Percentiles rank a stretch among this genome's conserved stretches.
Evolutionary conservation across 1,140 invertebrate species (phyloP).

Genomic region (Maconellicoccus hirsutus): DNA sequence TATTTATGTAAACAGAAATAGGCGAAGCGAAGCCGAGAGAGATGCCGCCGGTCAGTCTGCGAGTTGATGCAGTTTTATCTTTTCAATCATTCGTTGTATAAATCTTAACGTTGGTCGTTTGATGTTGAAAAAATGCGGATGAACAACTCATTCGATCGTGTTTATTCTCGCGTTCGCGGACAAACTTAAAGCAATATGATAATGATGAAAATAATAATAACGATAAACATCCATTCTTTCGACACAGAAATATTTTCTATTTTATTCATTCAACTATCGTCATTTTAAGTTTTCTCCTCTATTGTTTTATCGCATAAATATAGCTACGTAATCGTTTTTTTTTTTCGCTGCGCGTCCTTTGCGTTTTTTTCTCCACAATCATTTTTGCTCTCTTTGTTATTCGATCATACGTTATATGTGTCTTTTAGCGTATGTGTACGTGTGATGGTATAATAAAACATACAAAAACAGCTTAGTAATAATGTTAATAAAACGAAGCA

Average conservation of each 20-base stretch:
- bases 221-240: not conserved
- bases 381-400: no score
- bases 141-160: slow-evolving; percentile 3
- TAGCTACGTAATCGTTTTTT: not conserved
- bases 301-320: slow-evolving; percentile 3
- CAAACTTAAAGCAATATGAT: slow-evolving; percentile 1
- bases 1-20: slow-evolving; percentile 14
- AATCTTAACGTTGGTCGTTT: slow-evolving; percentile 8
- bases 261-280: slow-evolving; percentile 6
- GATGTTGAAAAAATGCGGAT: not conserved
- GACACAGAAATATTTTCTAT: not conserved
- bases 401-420: no score
- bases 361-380: not conserved
- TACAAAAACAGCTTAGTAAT: no score
- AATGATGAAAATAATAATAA: slow-evolving; percentile 15
- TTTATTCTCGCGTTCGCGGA: slow-evolving; percentile 10
- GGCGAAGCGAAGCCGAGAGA: not conserved
- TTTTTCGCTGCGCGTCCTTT: not conserved
- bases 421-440: no score
- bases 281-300: not conserved
- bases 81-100: slow-evolving; percentile 14
- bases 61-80: slow-evolving; percentile 11
- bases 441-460: no score
- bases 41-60: slow-evolving; percentile 11
- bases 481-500: no score